Conservation (phyloP, 2,113 vertebrate genomes). For the Urocitellus parryii region DNA sequence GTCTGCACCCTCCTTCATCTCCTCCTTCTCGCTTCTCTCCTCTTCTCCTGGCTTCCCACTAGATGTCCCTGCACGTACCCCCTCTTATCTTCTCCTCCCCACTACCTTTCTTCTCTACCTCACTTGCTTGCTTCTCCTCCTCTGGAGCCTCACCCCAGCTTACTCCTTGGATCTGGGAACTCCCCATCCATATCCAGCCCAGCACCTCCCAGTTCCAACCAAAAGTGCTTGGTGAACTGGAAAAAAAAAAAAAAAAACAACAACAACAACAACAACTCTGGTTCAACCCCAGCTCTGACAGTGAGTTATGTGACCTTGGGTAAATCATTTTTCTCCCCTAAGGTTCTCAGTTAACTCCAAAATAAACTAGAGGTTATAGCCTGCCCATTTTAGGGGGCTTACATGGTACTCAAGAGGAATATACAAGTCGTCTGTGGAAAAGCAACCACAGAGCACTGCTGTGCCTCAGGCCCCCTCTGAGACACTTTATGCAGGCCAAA, state of each 20-base stretch:
- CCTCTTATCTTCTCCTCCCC: not conserved
- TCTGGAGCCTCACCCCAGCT: not conserved
- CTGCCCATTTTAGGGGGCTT: not conserved
- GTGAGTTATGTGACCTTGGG: not conserved
- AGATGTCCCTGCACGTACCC: not conserved
- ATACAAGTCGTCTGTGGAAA: not conserved
- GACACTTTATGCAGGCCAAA: not conserved
- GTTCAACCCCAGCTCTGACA: not conserved
- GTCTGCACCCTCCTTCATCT: not conserved
- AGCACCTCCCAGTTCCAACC: not conserved
- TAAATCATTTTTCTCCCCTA: not conserved
- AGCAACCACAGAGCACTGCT: not conserved
- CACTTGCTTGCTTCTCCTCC: not conserved
- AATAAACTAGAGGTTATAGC: not conserved
- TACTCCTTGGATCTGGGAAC: not conserved
- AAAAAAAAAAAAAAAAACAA: slow-evolving; percentile 48
- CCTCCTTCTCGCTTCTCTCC: not conserved
- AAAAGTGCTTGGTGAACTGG: not conserved
- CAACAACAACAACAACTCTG: too few relatives aligned
- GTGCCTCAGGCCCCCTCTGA: not conserved
- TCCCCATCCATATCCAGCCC: not conserved
- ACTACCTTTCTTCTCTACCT: not conserved
- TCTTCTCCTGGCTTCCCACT: not conserved
- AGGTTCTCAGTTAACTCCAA: not conserved
- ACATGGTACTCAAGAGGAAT: not conserved